These are phyloP conservation scores for Ctenochaetus hawaiiensis DNA, from an alignment of 2,797 vertebrate species.

Conservation along the genomic window DNA sequence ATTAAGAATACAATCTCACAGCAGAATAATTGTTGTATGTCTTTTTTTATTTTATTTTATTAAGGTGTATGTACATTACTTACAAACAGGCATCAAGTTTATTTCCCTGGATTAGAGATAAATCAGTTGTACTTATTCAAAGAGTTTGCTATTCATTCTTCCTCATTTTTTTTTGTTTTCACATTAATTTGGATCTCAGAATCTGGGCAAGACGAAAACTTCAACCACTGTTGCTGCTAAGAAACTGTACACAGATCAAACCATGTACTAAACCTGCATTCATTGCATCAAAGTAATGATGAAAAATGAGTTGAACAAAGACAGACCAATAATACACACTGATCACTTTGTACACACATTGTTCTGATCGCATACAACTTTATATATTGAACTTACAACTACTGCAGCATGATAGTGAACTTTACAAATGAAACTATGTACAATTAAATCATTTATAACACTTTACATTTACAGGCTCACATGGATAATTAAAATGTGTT, in stretches of 20 bases:
- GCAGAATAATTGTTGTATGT: constrained; percentile 42
- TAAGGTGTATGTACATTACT: constrained; percentile 16
- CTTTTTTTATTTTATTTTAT: constrained; percentile 63
- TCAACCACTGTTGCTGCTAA: neutral
- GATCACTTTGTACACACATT: constrained; percentile 34
- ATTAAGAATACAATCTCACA: constrained; percentile 71
- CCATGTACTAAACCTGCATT: neutral
- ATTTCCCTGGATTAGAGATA: constrained; percentile 31
- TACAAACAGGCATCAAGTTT: constrained; percentile 21
- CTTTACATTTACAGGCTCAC: constrained; percentile 46
- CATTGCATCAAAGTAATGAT: constrained; percentile 2
- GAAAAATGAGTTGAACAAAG: constrained; percentile 14
- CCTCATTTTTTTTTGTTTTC: constrained; percentile 34
- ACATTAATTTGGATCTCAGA: constrained; percentile 38
- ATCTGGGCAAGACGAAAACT: constrained; percentile 1
- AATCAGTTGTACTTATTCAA: constrained; percentile 20
- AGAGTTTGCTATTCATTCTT: constrained; percentile 16
- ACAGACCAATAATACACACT: constrained; percentile 21
- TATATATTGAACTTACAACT: constrained; percentile 23
- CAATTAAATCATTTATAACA: constrained; percentile 39
- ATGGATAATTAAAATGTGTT: constrained; percentile 16
- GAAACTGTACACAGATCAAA: constrained; percentile 1
- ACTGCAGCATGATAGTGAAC: constrained; percentile 27
- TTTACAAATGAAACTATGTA: constrained; percentile 58
- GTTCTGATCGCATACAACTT: constrained; percentile 54